phyloP scores from a whole-genome alignment of 1,140 invertebrate genomes.

The Holcopasites calliopsidis region DNA sequence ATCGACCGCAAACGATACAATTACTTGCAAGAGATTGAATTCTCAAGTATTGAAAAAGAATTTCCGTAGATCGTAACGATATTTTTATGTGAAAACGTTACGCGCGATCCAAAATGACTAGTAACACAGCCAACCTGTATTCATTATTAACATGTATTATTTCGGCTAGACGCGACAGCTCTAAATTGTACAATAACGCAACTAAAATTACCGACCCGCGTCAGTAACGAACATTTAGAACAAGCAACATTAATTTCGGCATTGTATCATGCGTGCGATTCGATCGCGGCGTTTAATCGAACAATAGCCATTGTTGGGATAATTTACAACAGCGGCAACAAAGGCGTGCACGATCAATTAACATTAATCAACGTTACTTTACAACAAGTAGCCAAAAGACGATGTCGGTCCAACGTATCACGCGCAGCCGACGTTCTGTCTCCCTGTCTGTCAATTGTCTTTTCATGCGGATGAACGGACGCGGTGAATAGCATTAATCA shows the following conservation, averaged over 20 bases:
- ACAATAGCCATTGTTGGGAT: not conserved
- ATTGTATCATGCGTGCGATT: not conserved
- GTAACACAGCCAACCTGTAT: no score
- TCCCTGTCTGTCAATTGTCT: not conserved
- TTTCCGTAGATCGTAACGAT: no score
- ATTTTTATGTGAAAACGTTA: no score
- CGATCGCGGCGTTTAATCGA: no score
- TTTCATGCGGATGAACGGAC: not conserved
- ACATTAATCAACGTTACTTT: not conserved
- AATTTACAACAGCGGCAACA: not conserved
- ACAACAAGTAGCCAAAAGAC: not conserved
- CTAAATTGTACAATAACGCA: no score
- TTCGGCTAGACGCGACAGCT: no score
- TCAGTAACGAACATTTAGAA: no score
- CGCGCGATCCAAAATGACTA: no score
- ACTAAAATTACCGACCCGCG: no score
- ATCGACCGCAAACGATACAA: not conserved
- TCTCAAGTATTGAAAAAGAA: not conserved
- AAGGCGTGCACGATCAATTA: not conserved
- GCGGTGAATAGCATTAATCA: not conserved
- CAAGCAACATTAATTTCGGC: not conserved
- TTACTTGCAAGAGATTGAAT: not conserved
- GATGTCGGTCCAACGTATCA: not conserved
- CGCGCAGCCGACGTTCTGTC: not conserved
- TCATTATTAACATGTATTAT: no score